phyloP scores from a whole-genome alignment of 2,113 vertebrate species.

The Scomber japonicus region DNA sequence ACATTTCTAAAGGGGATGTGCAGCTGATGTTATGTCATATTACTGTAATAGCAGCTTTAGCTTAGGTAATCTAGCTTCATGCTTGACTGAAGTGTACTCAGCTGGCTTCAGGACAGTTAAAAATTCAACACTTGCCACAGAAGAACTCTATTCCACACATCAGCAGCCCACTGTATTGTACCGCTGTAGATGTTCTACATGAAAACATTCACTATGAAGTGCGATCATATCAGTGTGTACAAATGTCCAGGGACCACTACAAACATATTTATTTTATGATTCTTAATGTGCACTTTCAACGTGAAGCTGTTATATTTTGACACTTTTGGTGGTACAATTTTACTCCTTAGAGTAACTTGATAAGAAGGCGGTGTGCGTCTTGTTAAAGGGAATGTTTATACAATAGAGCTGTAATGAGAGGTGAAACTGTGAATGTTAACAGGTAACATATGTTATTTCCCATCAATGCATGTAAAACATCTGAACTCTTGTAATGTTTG shows the following conservation, averaged over 20 bases:
- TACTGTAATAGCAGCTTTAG: slow-evolving; percentile 6
- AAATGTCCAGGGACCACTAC: slow-evolving; percentile 36
- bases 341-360: not conserved
- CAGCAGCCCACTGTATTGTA: slow-evolving; percentile 21
- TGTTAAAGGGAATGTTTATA: not conserved
- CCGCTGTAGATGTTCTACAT: slow-evolving; percentile 30
- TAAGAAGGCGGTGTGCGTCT: not conserved
- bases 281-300: slow-evolving; percentile 1
- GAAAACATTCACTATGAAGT: slow-evolving; percentile 14
- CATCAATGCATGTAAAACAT: too few species aligned
- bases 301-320: not conserved
- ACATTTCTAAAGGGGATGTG: too few species aligned
- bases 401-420: not conserved
- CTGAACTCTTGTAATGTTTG: too few species aligned
- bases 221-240: slow-evolving; percentile 1
- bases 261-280: slow-evolving; percentile 38
- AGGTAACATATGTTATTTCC: not conserved
- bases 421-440: not conserved
- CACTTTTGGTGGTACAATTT: not conserved
- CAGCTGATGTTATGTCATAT: not conserved
- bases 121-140: slow-evolving; percentile 44
- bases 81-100: slow-evolving; percentile 24
- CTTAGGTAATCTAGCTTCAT: slow-evolving; percentile 31
- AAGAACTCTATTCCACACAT: slow-evolving; percentile 36
- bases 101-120: slow-evolving; percentile 18